A percentile compares a stretch with the other conserved stretches of the same genome.
These are phyloP conservation scores for Argyrosomus japonicus DNA, from an alignment of 2,113 vertebrate genomes.

Conservation along the genomic window DNA sequence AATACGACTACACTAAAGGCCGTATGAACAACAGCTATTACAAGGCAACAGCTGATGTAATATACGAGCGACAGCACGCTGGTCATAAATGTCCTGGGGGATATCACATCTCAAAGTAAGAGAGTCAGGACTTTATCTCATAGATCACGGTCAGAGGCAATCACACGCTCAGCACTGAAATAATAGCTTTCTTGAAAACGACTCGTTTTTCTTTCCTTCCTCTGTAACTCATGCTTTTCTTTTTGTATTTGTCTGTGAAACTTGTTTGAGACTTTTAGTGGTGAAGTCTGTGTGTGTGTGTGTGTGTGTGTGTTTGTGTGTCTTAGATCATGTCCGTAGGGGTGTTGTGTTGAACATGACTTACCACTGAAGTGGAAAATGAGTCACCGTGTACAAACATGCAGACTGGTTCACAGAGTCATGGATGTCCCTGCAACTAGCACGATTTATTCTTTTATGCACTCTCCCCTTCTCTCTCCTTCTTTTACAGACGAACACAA, in stretches of 20 bases:
- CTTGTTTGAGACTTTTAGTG: conserved; percentile 16
- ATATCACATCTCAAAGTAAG: conserved; percentile 52
- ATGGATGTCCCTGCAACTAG: conserved; percentile 1
- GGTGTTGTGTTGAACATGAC: conserved; percentile 26
- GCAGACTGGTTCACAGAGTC: not conserved
- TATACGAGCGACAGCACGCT: conserved; percentile 31
- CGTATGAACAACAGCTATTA: not conserved
- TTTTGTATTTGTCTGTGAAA: conserved; percentile 6
- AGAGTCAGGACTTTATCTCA: conserved; percentile 52
- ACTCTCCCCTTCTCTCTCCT: not conserved
- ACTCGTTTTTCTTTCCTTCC: conserved; percentile 53
- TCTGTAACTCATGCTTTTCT: conserved; percentile 13
- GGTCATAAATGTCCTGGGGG: conserved; percentile 47
- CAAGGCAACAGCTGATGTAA: conserved; percentile 32
- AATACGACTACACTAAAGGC: not conserved
- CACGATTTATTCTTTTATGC: conserved; percentile 13
- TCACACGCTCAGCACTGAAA: conserved; percentile 53
- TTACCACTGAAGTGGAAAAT: conserved; percentile 47
- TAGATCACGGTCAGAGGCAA: conserved; percentile 63
- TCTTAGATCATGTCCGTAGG: conserved; percentile 9
- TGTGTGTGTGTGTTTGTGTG: not conserved
- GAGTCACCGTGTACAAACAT: conserved; percentile 45
- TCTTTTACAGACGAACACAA: not conserved
- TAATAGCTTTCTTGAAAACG: conserved; percentile 52
- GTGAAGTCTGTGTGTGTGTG: not conserved